Evolutionary conservation across 2,888 invertebrate species (phyloP), one percentile per base, ranked within the genome.

Genomic region (Clistopyga incitator): DNA sequence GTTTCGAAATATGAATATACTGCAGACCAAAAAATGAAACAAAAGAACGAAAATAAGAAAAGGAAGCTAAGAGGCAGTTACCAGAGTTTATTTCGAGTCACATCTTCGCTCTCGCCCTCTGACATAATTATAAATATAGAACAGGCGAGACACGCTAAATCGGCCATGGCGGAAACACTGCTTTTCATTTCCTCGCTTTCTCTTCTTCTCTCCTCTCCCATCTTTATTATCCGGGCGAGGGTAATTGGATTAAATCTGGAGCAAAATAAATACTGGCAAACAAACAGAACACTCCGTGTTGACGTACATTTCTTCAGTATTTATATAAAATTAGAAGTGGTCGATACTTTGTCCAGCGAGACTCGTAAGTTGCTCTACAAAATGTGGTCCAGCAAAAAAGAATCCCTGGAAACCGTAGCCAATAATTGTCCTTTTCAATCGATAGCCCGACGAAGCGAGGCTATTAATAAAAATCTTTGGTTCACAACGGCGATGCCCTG

Each of bases 41-140:
- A 64, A 56, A 71, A 65, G 52, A 72, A 75, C 34, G 74, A 25
- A 20, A 77, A 59, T 45, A 75, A 34, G 34, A 52, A 68, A 18
- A 71, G n/a, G 15, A 64, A 50, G 59, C 61, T 52, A 76, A 56
- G 25, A 61, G 67, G 11, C 61, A 71, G 72, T 81, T 67, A 61
- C 67, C 64, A 72, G 54, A 64, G 78, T 82, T 83, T 86, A 80
- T 81, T 82, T 83, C 79, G 80, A 76, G 81, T 71, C 76, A 18
- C 59, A 67, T 84, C 82, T 61, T 72, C 83, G 47, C 79, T 64
- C 76, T 23, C 87, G 88, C 86, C 86, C 88, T 91, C 91, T 91
- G 90, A 91, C 91, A 91, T 91, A 91, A 92, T 92, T 92, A 91
- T 88, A 91, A 90, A 90, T 91, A 90, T 91, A 91, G 90, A 88